These are phyloP conservation scores for Crocallis elinguaria DNA, from an alignment of 2,888 invertebrate species.

Conservation along the genomic window DNA sequence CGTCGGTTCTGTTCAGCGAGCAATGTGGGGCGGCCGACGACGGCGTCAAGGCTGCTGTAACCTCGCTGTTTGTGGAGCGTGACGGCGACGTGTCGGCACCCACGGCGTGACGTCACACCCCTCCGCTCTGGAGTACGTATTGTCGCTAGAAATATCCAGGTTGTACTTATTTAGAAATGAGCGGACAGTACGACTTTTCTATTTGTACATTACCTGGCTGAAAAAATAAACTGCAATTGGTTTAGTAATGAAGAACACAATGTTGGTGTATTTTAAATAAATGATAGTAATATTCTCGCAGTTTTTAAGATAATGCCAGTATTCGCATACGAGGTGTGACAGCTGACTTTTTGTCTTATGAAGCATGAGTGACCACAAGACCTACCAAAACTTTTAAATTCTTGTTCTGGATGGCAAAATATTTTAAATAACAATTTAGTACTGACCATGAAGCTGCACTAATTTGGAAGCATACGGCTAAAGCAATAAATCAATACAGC, in stretches of 20 bases:
- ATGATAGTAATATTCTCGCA: no score
- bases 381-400: background rate
- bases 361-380: no score
- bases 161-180: background rate
- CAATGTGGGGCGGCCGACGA: constrained; percentile 75
- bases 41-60: constrained; percentile 79
- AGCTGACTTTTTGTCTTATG: no score
- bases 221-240: no score
- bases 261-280: no score
- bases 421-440: constrained; percentile 4
- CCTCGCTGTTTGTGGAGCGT: constrained; percentile 84
- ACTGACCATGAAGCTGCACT: constrained; percentile 34
- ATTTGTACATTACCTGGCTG: no score
- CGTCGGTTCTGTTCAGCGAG: constrained; percentile 67
- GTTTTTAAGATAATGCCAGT: no score
- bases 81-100: constrained; percentile 83
- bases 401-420: constrained; percentile 2
- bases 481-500: constrained; percentile 43
- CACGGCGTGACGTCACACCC: constrained; percentile 75
- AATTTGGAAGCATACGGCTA: constrained; percentile 27
- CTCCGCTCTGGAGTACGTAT: constrained; percentile 13
- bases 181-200: background rate
- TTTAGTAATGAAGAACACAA: background rate
- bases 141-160: constrained; percentile 2
- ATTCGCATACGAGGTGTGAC: no score